A percentile compares a stretch with the other conserved stretches of the same genome.
phyloP scores from a whole-genome alignment of 2,113 vertebrate genomes.

The Hydrolagus affinis region DNA sequence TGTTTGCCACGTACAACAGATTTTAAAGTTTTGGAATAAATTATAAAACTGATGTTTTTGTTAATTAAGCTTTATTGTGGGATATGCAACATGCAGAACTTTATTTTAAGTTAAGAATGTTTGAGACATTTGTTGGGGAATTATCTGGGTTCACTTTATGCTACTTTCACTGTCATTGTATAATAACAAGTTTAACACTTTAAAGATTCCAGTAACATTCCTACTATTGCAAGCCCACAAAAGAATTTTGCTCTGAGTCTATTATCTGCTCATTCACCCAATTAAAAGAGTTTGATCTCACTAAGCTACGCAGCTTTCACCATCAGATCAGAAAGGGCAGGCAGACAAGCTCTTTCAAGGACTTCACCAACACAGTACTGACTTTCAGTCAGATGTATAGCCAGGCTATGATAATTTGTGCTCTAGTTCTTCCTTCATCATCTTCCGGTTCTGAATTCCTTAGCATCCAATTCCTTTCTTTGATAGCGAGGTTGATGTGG shows the following conservation, averaged over 20 bases:
- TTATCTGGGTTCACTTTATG: not conserved
- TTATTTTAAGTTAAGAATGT: not conserved
- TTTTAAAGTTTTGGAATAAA: not conserved
- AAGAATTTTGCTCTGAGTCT: not conserved
- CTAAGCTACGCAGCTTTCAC: too few species aligned
- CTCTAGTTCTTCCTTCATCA: not conserved
- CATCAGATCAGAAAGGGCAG: not conserved
- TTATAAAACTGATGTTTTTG: not conserved
- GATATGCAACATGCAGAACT: not conserved
- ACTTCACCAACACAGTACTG: not conserved
- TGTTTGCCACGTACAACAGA: not conserved
- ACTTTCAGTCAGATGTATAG: not conserved
- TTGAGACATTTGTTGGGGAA: slow-evolving; percentile 16
- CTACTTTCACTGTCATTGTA: not conserved
- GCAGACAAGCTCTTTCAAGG: not conserved
- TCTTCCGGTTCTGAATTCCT: too few species aligned
- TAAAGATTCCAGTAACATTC: not conserved
- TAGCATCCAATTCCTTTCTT: too few species aligned
- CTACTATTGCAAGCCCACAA: not conserved
- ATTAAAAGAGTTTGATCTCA: not conserved
- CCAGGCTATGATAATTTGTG: not conserved
- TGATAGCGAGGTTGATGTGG: too few species aligned
- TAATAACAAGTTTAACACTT: not conserved
- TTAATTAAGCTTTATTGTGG: not conserved
- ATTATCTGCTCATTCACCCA: not conserved